phyloP scores from a whole-genome alignment of 2,113 vertebrate genomes.

The Microcebus griseorufus region DNA sequence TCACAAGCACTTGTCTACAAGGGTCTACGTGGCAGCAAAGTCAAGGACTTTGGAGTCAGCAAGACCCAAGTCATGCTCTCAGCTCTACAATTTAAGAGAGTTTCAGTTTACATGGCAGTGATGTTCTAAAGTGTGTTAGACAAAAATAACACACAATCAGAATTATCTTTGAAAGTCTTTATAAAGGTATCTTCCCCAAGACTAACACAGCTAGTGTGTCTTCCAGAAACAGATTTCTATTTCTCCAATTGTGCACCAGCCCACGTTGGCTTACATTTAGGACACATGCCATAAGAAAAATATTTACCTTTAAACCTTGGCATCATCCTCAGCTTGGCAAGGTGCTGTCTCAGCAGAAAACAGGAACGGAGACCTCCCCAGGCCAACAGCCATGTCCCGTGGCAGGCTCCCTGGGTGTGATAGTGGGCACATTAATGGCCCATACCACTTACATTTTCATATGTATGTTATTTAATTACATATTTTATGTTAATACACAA shows the following conservation, averaged over 20 bases:
- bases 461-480: background rate
- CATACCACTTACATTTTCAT: background rate
- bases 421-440: background rate
- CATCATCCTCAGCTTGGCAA: background rate
- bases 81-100: background rate
- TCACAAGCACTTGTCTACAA: constrained; percentile 24
- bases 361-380: background rate
- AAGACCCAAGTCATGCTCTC: constrained; percentile 44
- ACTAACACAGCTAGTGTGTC: background rate
- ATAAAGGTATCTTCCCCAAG: background rate
- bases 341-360: background rate
- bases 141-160: background rate
- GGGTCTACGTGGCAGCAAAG: background rate
- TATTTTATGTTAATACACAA: background rate
- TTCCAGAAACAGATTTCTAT: background rate
- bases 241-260: background rate
- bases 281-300: background rate
- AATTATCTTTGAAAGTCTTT: background rate
- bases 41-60: constrained; percentile 21
- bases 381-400: background rate
- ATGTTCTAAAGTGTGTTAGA: background rate
- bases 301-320: background rate
- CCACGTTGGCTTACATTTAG: background rate
- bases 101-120: background rate
- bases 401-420: background rate